Percentiles rank a stretch among this genome's conserved stretches.
Evolutionary conservation across 2,797 vertebrate species (phyloP).

Genomic region (Cetoscarus ocellatus): DNA sequence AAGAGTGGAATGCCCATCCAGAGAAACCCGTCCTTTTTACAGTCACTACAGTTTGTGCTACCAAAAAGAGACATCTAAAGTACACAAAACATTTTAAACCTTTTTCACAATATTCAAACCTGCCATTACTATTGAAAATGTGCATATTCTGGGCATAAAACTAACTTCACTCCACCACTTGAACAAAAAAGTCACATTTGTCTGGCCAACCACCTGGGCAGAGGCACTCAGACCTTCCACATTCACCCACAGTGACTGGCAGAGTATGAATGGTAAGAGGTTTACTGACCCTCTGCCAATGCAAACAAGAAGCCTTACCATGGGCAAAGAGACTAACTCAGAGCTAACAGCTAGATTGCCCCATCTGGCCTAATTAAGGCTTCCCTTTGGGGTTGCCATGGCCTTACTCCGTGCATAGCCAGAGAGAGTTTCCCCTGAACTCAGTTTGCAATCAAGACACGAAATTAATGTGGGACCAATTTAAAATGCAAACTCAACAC

Average conservation of each 20-base stretch:
- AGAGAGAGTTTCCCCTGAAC: slow-evolving; percentile 53
- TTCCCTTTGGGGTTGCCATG: slow-evolving; percentile 61
- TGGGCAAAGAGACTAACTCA: slow-evolving; percentile 56
- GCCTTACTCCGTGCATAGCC: slow-evolving; percentile 66
- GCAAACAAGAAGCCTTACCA: slow-evolving; percentile 61
- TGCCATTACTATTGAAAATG: neutral
- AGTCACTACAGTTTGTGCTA: too few relatives aligned
- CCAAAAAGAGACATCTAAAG: too few relatives aligned
- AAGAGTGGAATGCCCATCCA: too few relatives aligned
- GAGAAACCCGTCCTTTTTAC: too few relatives aligned
- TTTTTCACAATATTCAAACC: neutral
- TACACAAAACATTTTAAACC: neutral
- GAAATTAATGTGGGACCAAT: slow-evolving; percentile 76
- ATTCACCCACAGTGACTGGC: slow-evolving; percentile 70
- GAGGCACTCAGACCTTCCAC: slow-evolving; percentile 37
- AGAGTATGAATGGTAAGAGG: slow-evolving; percentile 50
- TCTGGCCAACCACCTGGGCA: slow-evolving; percentile 14
- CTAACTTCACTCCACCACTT: neutral
- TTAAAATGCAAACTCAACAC: slow-evolving; percentile 67
- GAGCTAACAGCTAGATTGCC: slow-evolving; percentile 66
- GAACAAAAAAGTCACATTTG: neutral
- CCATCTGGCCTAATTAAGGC: slow-evolving; percentile 82
- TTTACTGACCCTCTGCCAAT: slow-evolving; percentile 58
- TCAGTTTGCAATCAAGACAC: slow-evolving; percentile 58
- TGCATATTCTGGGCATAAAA: neutral